Evolutionary conservation across 1,140 invertebrate species (phyloP).

Genomic region (Drosophila asahinai): DNA sequence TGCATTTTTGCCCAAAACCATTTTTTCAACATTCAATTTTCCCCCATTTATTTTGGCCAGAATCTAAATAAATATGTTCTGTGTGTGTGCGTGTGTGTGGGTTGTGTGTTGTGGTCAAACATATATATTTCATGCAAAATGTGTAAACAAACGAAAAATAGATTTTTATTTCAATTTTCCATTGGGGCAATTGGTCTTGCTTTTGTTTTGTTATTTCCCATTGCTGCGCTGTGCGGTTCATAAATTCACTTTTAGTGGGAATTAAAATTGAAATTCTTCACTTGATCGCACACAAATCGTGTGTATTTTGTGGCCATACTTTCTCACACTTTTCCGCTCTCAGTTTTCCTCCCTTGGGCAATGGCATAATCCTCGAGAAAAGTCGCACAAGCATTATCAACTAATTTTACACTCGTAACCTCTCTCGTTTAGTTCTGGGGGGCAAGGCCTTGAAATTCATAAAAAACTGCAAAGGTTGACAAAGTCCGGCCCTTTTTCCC

Average conservation of each 20-base stretch:
- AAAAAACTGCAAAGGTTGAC: conserved; percentile 72
- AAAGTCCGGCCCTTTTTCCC: conserved; percentile 45
- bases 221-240: conserved; percentile 17
- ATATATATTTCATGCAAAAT: conserved; percentile 34
- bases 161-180: conserved; percentile 26
- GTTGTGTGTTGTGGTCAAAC: conserved; percentile 8
- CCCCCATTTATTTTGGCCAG: conserved; percentile 18
- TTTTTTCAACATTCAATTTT: conserved; percentile 25
- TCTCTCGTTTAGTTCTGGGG: conserved; percentile 11
- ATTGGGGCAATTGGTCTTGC: conserved; percentile 4
- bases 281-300: conserved; percentile 2
- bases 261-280: conserved; percentile 33
- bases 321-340: conserved; percentile 10
- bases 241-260: conserved; percentile 42
- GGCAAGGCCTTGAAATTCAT: conserved; percentile 55
- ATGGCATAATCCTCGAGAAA: conserved; percentile 29
- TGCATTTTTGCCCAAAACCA: conserved; percentile 10
- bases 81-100: conserved; percentile 7
- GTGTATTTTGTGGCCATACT: neutral
- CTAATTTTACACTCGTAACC: conserved; percentile 40
- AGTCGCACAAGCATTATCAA: conserved; percentile 41
- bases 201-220: conserved; percentile 7
- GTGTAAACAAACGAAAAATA: conserved; percentile 37
- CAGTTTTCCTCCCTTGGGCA: neutral
- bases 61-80: conserved; percentile 35